These are phyloP conservation scores for Cerceris ruficornis DNA, from an alignment of 2,888 invertebrate species.

Conservation along the genomic window DNA sequence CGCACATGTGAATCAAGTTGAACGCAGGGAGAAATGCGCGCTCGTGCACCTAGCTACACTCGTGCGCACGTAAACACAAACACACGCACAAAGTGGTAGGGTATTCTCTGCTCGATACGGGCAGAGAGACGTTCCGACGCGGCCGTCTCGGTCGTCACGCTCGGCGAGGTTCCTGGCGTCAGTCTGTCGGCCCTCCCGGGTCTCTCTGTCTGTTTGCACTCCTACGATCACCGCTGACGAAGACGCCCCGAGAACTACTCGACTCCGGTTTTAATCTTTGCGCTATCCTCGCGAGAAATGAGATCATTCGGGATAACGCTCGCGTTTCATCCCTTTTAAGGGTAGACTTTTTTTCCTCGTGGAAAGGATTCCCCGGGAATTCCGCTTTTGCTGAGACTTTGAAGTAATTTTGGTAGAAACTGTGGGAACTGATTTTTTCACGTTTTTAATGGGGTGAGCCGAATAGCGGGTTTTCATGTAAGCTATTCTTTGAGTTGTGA, in stretches of 20 bases:
- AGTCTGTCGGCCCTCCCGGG: conserved; percentile 77
- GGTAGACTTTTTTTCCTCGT: neutral
- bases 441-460: too few species aligned
- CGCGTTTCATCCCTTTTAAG: neutral
- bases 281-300: neutral
- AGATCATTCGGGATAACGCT: neutral
- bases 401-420: too few species aligned
- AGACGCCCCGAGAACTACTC: conserved; percentile 26
- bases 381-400: too few species aligned
- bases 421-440: too few species aligned
- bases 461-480: too few species aligned
- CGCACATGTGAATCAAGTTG: conserved; percentile 12
- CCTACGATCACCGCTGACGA: conserved; percentile 47
- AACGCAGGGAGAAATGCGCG: conserved; percentile 11
- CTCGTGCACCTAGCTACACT: neutral
- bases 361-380: neutral
- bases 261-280: conserved; percentile 4
- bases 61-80: too few species aligned
- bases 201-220: conserved; percentile 58
- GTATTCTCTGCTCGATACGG: conserved; percentile 4
- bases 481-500: too few species aligned
- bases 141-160: conserved; percentile 62
- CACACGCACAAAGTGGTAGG: too few species aligned
- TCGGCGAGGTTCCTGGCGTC: conserved; percentile 77
- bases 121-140: conserved; percentile 35